Evolutionary conservation across 2,888 invertebrate genomes (phyloP).

Genomic region (Brenthis ino): DNA sequence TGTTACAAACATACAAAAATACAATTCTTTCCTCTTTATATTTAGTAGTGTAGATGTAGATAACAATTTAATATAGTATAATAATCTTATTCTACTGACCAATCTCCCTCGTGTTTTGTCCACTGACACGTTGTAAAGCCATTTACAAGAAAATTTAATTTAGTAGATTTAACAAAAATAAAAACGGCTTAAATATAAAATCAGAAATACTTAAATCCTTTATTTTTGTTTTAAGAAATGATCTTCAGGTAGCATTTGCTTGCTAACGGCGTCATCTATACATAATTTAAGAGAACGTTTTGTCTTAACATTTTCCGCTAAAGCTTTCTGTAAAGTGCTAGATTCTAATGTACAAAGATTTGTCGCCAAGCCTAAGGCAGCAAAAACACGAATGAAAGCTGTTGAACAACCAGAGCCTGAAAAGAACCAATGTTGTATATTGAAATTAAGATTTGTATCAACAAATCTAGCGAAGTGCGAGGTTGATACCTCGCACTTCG

Average conservation of each 20-base stretch:
- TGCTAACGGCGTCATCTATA: conserved; percentile 73
- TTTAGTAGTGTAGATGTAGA: too few species aligned
- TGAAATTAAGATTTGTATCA: too few species aligned
- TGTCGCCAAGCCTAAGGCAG: conserved; percentile 85
- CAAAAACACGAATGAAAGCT: conserved; percentile 86
- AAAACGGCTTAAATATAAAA: conserved; percentile 29
- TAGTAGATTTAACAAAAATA: neutral
- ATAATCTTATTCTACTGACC: too few species aligned
- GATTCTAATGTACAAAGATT: conserved; percentile 85
- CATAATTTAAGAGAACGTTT: conserved; percentile 82
- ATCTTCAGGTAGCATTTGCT: conserved; percentile 67
- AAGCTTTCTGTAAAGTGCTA: conserved; percentile 83
- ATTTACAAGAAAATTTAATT: neutral
- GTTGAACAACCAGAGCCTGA: conserved; percentile 84
- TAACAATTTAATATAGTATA: too few species aligned
- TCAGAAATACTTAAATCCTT: conserved; percentile 38
- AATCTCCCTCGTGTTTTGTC: too few species aligned
- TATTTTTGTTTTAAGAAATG: conserved; percentile 65
- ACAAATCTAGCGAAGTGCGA: too few species aligned
- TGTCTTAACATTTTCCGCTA: conserved; percentile 81
- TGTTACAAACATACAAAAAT: too few species aligned
- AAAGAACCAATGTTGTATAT: conserved; percentile 21
- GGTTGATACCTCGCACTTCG: too few species aligned
- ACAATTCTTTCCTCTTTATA: too few species aligned
- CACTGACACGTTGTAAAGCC: too few species aligned